A percentile compares a stretch with the other conserved stretches of the same genome.
These are phyloP conservation scores for Microcebus jonahi DNA, from an alignment of 2,113 vertebrate species.

Conservation along the genomic window DNA sequence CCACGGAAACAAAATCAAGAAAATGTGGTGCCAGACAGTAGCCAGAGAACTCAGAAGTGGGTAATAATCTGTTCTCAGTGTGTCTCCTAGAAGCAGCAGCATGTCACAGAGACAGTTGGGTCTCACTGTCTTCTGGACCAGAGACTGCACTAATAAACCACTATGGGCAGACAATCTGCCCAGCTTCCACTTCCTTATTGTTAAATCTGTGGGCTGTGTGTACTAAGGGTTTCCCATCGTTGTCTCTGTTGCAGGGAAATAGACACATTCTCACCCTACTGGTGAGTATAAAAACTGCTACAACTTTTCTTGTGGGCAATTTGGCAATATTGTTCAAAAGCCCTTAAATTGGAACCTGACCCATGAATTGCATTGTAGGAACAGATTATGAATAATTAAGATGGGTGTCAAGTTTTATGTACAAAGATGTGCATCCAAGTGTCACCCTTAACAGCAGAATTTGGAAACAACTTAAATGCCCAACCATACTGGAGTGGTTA, in stretches of 20 bases:
- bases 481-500: neutral
- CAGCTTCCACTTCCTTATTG: neutral
- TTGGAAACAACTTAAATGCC: neutral
- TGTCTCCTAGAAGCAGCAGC: neutral
- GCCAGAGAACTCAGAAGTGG: constrained; percentile 44
- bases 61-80: neutral
- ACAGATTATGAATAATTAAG: neutral
- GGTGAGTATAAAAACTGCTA: neutral
- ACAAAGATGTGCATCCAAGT: neutral
- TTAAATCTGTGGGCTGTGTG: neutral
- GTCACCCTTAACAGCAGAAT: neutral
- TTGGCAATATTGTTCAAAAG: neutral
- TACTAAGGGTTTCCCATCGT: neutral
- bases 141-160: neutral
- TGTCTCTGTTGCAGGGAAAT: neutral
- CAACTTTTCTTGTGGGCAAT: neutral
- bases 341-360: neutral
- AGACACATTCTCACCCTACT: neutral
- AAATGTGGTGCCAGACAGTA: constrained; percentile 31
- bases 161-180: neutral
- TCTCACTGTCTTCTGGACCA: neutral
- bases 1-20: constrained; percentile 43
- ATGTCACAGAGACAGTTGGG: neutral
- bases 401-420: neutral
- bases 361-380: neutral